Evolutionary conservation across 2,113 vertebrate species (phyloP), one percentile per base, ranked within the genome.

Genomic region (Serranochromis macrocephalus): DNA sequence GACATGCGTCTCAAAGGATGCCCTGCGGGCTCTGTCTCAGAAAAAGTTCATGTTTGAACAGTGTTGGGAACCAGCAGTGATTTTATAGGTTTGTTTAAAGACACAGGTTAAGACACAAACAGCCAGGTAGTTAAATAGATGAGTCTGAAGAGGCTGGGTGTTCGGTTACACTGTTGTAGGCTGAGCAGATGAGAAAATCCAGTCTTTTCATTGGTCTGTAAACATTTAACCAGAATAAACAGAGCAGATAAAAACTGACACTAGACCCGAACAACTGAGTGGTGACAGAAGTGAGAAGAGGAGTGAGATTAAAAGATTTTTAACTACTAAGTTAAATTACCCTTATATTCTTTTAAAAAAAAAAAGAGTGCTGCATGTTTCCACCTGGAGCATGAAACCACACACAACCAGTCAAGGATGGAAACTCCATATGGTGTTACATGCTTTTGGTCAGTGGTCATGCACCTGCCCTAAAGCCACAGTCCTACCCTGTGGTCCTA

Each of bases 51-150:
- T 94, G 91, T 94, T 93, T 92, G 93, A 95, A 94, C 92, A 94
- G 81, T 93, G 89, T 91, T 91, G 54, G 79, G 82, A 93, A 85
- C 82, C 85, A 89, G 90, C 92, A 90, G 91, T 90, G 94, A 95
- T 95, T 93, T 94, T 87, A 91, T 81, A 49, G 88, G 88, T 92
- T 95, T 95, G 94, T 94, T 95, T 93, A 93, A 93, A 93, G 92
- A 90, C 88, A 90, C 92, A 94, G 91, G 93, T 94, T 90, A 90
- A 94, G 91, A 93, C 93, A 92, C 73, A 92, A 89, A 91, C 40
- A 90, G 91, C 47, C 88, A 91, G 90, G 89, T 92, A 90, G 93
- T 89, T 88, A 94, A 95, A 95, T 16, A 94, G 86, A 90, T 88
- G 85, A 85, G 80, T 86, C 81, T 89, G 83, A 86, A 80, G 82